Conservation (phyloP, 2,888 invertebrate species). For the Pristionchus maxplancki region DNA sequence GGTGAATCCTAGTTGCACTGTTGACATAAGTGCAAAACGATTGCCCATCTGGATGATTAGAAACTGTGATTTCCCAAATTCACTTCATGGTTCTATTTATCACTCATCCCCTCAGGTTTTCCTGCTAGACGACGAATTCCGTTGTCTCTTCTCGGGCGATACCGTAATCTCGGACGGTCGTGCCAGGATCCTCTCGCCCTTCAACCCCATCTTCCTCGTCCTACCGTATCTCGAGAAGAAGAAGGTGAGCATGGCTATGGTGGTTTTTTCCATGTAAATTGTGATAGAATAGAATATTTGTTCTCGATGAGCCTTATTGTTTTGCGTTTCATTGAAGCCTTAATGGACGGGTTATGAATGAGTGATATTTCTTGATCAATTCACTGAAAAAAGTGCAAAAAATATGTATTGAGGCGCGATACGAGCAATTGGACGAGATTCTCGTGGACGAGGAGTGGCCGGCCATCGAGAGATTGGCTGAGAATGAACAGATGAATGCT, state of each 20-base stretch:
- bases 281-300: too few species aligned
- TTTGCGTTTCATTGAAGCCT: background rate
- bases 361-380: background rate
- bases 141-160: conserved; percentile 70
- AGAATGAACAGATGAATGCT: conserved; percentile 57
- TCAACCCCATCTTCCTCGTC: conserved; percentile 67
- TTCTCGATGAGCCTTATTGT: background rate
- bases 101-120: conserved; percentile 59
- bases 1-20: too few species aligned
- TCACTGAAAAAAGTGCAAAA: background rate
- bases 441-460: conserved; percentile 60
- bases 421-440: conserved; percentile 63
- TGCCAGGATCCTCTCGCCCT: conserved; percentile 59
- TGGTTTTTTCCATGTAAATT: background rate
- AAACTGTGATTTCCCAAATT: too few species aligned
- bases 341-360: background rate
- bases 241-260: conserved; percentile 36
- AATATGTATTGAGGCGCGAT: conserved; percentile 55
- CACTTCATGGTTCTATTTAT: too few species aligned
- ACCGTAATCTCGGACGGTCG: conserved; percentile 64
- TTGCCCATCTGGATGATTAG: too few species aligned
- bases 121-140: conserved; percentile 60
- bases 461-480: conserved; percentile 54
- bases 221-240: conserved; percentile 65
- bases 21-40: too few species aligned